These are phyloP conservation scores for Drosophila tani DNA, from an alignment of 1,140 invertebrate species.

Conservation along the genomic window DNA sequence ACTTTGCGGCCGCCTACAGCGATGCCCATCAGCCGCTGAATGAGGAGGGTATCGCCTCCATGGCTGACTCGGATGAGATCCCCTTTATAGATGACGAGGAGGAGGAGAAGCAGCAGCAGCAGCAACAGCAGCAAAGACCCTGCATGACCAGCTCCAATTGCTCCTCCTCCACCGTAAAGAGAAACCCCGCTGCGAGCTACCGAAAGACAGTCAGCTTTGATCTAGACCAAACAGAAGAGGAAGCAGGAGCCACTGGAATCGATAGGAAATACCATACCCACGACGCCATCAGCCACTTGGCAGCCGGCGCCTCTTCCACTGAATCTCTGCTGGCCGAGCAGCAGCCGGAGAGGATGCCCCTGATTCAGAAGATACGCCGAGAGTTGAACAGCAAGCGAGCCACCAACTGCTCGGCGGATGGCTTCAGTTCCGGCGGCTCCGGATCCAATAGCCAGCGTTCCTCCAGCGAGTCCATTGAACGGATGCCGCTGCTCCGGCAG, in stretches of 20 bases:
- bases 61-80: constrained; percentile 77
- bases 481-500: constrained; percentile 71
- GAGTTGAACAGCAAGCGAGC: constrained; percentile 77
- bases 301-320: constrained; percentile 50
- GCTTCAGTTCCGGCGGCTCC: constrained; percentile 70
- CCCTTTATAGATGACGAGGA: constrained; percentile 84
- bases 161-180: constrained; percentile 37
- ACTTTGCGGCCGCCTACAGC: constrained; percentile 65
- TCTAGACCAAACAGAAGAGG: constrained; percentile 63
- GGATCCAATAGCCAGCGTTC: constrained; percentile 80
- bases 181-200: constrained; percentile 57
- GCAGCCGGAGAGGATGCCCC: constrained; percentile 60
- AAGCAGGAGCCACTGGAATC: constrained; percentile 34
- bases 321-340: constrained; percentile 66
- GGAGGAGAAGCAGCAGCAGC: constrained; percentile 53
- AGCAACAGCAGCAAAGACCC: constrained; percentile 36
- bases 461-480: constrained; percentile 78
- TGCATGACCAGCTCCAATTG: constrained; percentile 41
- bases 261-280: constrained; percentile 81
- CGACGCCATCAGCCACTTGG: constrained; percentile 75
- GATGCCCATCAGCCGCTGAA: constrained; percentile 83
- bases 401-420: constrained; percentile 60
- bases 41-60: constrained; percentile 79
- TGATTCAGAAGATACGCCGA: constrained; percentile 78
- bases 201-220: constrained; percentile 84